Base-by-base conservation (phyloP, 2,797 vertebrate genomes). In the Dermochelys coriacea region DNA sequence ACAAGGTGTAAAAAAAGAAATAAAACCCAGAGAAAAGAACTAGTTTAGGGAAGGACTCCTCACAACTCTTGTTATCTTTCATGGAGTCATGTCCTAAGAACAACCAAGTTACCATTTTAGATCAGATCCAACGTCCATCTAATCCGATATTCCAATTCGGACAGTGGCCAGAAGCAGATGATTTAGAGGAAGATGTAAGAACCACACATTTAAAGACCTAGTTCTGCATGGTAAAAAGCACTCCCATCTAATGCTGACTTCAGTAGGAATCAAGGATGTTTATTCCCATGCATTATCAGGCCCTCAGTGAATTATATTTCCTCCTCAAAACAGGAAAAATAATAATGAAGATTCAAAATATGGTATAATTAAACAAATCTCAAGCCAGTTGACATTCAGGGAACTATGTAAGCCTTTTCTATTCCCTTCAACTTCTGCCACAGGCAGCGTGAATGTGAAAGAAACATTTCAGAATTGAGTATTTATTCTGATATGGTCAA, bases 251-350 rank as follows among this genome's bases (percentile, higher is more conserved):
- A 27, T 14, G 23, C 37, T 12, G 41, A 45, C 37, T 45, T 25
- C 61, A 87, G 87, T 89, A 51, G 87, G 90, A 91, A 82, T 75
- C 34, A 88, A 12, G 23, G 12, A 45, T 41, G 1, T 57, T 88
- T n/a, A 51, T 90, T 74, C 82, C 87, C 78, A 59, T 3, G 0
- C 74, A 94, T 94, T 55, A 86, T 79, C 86, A 94, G 51, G 85
- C 51, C n/a, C 55, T 87, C 0, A 92, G 86, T 87, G 91, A 91
- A 93, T 95, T 96, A 83, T 83, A 88, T 91, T 88, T 84, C 95
- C 89, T 80, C 79, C 93, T 84, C 87, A 86, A 96, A 96, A 91
- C 86, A 95, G 93, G 94, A 86, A 75, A 97, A 93, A 91, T 91
- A 91, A 86, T 79, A 89, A 87, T 87, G 49, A 95, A 64, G 89